Base-by-base conservation (phyloP, 2,797 vertebrate genomes). In the Mormyrops attenuatus region DNA sequence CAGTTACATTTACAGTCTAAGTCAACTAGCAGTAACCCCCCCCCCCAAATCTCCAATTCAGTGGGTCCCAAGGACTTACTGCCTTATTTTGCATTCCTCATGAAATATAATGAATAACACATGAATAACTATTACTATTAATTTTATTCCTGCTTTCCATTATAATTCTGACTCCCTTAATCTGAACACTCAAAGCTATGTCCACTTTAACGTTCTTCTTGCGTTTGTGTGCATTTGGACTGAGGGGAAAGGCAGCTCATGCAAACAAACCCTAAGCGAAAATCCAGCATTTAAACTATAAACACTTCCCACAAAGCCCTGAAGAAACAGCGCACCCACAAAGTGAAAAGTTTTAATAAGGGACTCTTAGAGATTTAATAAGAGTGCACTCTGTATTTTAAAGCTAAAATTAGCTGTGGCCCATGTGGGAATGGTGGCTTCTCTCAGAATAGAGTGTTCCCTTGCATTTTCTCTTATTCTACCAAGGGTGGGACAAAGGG, bases 391-490 rank as follows among this genome's bases (percentile, higher is more conserved):
- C 91, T 89, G 90, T 89, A 49, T 80, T 38, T 90, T 88, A 90
- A 90, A 73, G 49, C 13, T 88, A 0, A 6, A 89, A 92, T 93
- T 91, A 90, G 89, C 93, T 90, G 87, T 47, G 88, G 26, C 91
- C 91, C 89, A 73, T 66, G 89, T 80, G 90, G 53, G 87, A 17
- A 38, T 1, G 66, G 88, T 84, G 53, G 73, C 5, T 91, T 90
- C 84, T 26, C 88, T 90, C 69, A 69, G 89, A 86, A 90, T 90
- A 88, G 52, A 47, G 82, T 89, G 91, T 89, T 91, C 90, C 82
- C 87, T 90, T 82, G 77, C 77, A 90, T 91, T 92, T 91, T 93
- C 93, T 93, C 92, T 90, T 52, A 82, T 93, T 94, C 93, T 91
- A 93, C 47, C 52, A 91, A 41, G 17, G 55, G 47, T 89, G 52